Evolutionary conservation across 2,797 vertebrate species (phyloP), one percentile per base, ranked within the genome.

Genomic region (Semaprochilodus insignis): DNA sequence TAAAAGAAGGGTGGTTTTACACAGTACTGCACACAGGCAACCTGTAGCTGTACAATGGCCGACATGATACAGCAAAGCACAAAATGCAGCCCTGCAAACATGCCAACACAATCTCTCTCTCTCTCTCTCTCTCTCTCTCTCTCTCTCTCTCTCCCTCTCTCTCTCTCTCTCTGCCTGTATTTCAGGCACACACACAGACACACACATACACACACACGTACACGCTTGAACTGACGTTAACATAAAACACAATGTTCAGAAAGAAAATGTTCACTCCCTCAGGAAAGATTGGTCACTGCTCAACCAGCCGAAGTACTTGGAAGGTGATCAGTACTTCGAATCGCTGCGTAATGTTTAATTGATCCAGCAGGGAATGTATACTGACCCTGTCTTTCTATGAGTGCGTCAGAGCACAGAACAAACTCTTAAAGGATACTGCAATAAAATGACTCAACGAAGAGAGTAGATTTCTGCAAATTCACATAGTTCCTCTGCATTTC

Each of bases 261-360:
- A n/a, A 78, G n/a, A 52, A 81, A 85, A 70, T 57, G 57, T 87
- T 75, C 44, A 48, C 15, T 79, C 54, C 31, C 17, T 85, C 27
- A 57, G 13, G 72, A 87, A 89, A 69, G 87, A 90, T 95, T 95
- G 94, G 94, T 95, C 94, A 89, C 92, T 91, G 88, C 87, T 95
- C 94, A 95, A 95, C 93, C 94, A 95, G 93, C 93, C 84, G 90
- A 93, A 94, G 92, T 93, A 94, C 92, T 90, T 76, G 16, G 86
- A 81, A 88, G 90, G 84, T 82, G 74, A 90, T 86, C 83, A 93
- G 93, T 93, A 94, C 93, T 94, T 48, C 21, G 57, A 85, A 66
- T 80, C 51, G 44, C 48, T 74, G 63, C 81, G 73, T 86, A 54
- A 79, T 62, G 83, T 54, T 74, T 80, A 27, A 78, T 40, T 70